Percentiles rank a stretch among this genome's conserved stretches.
Evolutionary conservation across 2,113 vertebrate species (phyloP).

Genomic region (Elachura formosa): DNA sequence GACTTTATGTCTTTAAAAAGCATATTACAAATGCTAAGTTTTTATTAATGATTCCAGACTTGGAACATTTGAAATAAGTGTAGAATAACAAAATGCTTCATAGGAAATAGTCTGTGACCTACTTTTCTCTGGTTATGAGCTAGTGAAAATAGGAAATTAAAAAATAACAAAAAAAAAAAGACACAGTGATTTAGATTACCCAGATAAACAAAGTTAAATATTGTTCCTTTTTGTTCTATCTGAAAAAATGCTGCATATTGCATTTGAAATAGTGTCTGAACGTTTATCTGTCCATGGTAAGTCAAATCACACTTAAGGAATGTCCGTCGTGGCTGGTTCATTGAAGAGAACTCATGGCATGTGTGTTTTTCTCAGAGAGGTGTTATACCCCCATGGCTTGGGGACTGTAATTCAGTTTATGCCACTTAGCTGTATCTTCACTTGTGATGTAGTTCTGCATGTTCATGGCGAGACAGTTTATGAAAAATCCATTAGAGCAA

Average conservation of each 20-base stretch:
- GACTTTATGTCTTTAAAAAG: constrained; percentile 12
- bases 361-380: background rate
- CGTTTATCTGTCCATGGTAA: background rate
- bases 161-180: background rate
- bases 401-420: background rate
- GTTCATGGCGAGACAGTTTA: background rate
- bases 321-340: background rate
- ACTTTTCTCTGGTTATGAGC: background rate
- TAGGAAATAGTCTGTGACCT: constrained; percentile 19
- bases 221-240: background rate
- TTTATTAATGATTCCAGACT: constrained; percentile 30
- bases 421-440: background rate
- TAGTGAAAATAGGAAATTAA: background rate
- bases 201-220: background rate
- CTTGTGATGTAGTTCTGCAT: background rate
- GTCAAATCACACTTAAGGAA: background rate
- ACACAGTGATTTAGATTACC: background rate
- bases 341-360: background rate
- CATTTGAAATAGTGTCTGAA: background rate
- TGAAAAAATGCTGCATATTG: background rate
- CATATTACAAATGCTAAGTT: constrained; percentile 7
- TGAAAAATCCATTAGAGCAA: background rate
- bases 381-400: accelerated
- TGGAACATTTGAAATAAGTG: background rate
- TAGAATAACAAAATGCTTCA: background rate